phyloP scores from a whole-genome alignment of 2,888 invertebrate species.

The Alcis repandata region DNA sequence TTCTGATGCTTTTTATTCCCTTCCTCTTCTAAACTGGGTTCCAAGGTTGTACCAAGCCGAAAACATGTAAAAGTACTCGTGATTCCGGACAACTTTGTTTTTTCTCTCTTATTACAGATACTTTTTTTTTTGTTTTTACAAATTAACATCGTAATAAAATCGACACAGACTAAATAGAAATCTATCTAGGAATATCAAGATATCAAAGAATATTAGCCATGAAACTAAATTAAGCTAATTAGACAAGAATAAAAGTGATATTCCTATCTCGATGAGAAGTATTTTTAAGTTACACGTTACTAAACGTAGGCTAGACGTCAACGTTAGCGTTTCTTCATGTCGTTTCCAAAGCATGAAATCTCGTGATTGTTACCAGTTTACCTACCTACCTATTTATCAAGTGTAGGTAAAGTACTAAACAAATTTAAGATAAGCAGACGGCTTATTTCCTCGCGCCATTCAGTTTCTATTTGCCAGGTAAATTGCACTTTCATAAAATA shows the following conservation, averaged over 20 bases:
- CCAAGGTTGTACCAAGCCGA: too few relatives aligned
- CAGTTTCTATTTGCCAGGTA: slow-evolving; percentile 21
- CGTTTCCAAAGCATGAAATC: slow-evolving; percentile 11
- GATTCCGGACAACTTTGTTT: too few relatives aligned
- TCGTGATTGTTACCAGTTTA: slow-evolving; percentile 10
- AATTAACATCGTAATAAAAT: too few relatives aligned
- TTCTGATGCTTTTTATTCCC: neutral
- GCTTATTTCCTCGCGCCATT: slow-evolving; percentile 21
- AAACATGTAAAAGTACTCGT: too few relatives aligned
- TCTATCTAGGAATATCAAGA: neutral
- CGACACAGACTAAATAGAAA: neutral
- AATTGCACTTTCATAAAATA: slow-evolving; percentile 28
- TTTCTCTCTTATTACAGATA: too few relatives aligned
- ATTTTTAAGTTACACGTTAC: neutral
- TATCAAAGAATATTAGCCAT: neutral
- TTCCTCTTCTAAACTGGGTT: neutral
- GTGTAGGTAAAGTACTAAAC: slow-evolving; percentile 24
- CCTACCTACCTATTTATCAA: slow-evolving; percentile 8
- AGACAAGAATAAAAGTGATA: neutral
- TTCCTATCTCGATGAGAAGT: neutral
- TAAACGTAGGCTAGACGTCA: slow-evolving; percentile 5
- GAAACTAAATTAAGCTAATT: neutral
- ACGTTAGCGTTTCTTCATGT: slow-evolving; percentile 1
- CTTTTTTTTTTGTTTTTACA: too few relatives aligned
- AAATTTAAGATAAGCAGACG: slow-evolving; percentile 31